phyloP scores from a whole-genome alignment of 2,888 invertebrate genomes.

The Acanthococcus lagerstroemiae region DNA sequence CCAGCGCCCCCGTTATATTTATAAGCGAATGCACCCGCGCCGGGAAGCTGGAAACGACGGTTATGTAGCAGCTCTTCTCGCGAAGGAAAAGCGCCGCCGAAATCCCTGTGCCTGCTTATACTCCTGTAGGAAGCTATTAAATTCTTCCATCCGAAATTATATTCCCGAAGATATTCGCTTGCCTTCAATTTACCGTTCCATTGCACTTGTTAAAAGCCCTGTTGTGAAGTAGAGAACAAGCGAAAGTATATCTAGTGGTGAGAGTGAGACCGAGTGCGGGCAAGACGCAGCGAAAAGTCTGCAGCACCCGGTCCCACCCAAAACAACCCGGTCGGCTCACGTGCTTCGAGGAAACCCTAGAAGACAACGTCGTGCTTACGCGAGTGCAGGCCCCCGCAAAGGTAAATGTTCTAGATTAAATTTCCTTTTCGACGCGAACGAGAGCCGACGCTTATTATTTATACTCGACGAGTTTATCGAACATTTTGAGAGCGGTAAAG shows the following conservation, averaged over 20 bases:
- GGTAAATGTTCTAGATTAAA: background rate
- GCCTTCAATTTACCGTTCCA: slow-evolving; percentile 24
- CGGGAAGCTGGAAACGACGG: background rate
- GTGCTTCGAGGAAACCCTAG: background rate
- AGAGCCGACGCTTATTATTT: no score
- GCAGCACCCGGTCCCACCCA: no score
- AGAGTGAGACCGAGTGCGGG: no score
- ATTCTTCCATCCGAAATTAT: slow-evolving; percentile 24
- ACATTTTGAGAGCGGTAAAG: no score
- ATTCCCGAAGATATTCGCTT: slow-evolving; percentile 18
- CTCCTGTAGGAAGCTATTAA: slow-evolving; percentile 7
- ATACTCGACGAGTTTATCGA: no score
- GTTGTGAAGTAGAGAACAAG: background rate
- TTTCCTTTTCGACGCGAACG: no score
- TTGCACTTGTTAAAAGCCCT: background rate
- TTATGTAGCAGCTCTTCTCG: background rate
- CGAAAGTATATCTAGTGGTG: no score
- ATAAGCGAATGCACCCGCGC: background rate
- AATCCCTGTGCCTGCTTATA: background rate
- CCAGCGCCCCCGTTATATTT: slow-evolving; percentile 16
- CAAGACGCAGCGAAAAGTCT: no score
- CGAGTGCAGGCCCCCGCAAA: no score
- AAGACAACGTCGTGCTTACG: background rate
- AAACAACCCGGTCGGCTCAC: background rate
- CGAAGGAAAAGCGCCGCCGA: background rate